Percentiles rank a stretch among this genome's conserved stretches.
Evolutionary conservation across 2,797 vertebrate species (phyloP).

Genomic region (Gambusia yucatana): DNA sequence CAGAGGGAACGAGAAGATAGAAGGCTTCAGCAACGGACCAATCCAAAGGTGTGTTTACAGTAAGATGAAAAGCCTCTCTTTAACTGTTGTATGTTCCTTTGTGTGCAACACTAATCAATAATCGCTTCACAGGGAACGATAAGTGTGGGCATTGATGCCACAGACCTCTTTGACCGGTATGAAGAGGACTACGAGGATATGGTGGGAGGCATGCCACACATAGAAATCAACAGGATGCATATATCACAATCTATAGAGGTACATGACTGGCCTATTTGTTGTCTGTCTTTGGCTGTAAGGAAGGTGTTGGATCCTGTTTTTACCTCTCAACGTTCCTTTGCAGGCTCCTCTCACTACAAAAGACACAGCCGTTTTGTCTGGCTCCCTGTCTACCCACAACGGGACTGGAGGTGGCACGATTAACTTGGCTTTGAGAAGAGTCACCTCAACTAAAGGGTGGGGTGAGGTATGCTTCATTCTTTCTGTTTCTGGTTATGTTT

Average conservation of each 20-base stretch:
- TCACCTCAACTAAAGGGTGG: slow-evolving; percentile 96
- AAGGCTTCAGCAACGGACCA: slow-evolving; percentile 95
- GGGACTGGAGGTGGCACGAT: slow-evolving; percentile 95
- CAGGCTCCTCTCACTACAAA: slow-evolving; percentile 94
- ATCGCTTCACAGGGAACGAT: slow-evolving; percentile 88
- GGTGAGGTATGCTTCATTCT: slow-evolving; percentile 86
- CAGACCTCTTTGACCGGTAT: slow-evolving; percentile 96
- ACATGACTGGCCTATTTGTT: neutral
- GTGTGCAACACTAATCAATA: slow-evolving; percentile 2
- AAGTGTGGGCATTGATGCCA: slow-evolving; percentile 96
- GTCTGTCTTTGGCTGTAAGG: neutral
- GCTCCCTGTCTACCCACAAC: slow-evolving; percentile 98
- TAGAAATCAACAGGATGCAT: slow-evolving; percentile 99
- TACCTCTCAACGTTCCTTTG: slow-evolving; percentile 4
- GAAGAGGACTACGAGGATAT: slow-evolving; percentile 95
- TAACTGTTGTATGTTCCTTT: neutral
- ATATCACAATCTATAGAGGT: slow-evolving; percentile 99
- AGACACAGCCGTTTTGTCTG: slow-evolving; percentile 95
- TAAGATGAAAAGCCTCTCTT: slow-evolving; percentile 11
- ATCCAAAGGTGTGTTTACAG: slow-evolving; percentile 89
- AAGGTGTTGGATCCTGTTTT: slow-evolving; percentile 7
- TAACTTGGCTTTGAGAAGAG: slow-evolving; percentile 90
- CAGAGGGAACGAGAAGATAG: slow-evolving; percentile 95
- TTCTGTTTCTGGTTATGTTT: neutral
- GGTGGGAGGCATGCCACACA: slow-evolving; percentile 86